Evolutionary conservation across 2,888 invertebrate species (phyloP).

Genomic region (Sinopyrophorus schimmeli): DNA sequence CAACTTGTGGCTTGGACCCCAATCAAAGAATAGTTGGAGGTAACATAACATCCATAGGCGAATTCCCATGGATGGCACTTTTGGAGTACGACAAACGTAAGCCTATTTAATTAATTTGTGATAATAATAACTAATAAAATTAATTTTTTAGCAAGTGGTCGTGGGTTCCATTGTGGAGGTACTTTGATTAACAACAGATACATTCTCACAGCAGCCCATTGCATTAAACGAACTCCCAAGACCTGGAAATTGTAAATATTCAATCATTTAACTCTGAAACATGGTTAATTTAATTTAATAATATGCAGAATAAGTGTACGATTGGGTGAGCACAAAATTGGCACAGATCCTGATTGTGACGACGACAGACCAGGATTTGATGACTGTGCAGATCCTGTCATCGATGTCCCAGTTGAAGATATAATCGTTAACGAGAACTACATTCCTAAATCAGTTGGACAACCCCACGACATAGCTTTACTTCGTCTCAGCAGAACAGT

Average conservation of each 20-base stretch:
- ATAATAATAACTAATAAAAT: background rate
- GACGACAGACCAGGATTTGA: constrained; percentile 41
- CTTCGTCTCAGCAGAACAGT: constrained; percentile 63
- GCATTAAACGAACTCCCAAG: constrained; percentile 67
- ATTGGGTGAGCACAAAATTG: constrained; percentile 69
- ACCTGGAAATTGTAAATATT: constrained; percentile 64
- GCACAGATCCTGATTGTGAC: constrained; percentile 64
- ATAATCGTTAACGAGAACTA: constrained; percentile 69
- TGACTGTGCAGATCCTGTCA: constrained; percentile 63
- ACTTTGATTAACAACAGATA: constrained; percentile 69
- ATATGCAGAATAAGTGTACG: constrained; percentile 61
- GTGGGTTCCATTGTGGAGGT: constrained; percentile 72
- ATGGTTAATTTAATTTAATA: no score
- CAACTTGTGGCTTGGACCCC: constrained; percentile 55
- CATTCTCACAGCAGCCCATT: constrained; percentile 76
- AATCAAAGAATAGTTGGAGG: constrained; percentile 67
- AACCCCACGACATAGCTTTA: constrained; percentile 73
- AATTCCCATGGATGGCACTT: constrained; percentile 67
- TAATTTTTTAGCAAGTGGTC: constrained; percentile 57
- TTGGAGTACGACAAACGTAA: constrained; percentile 57
- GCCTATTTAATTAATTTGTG: no score
- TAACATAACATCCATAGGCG: constrained; percentile 62
- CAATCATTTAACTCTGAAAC: background rate
- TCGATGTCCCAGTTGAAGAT: constrained; percentile 66
- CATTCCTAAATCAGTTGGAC: constrained; percentile 60